Percentiles rank a stretch among this genome's conserved stretches.
Evolutionary conservation across 2,113 vertebrate species (phyloP).

Genomic region (Lanius collurio): DNA sequence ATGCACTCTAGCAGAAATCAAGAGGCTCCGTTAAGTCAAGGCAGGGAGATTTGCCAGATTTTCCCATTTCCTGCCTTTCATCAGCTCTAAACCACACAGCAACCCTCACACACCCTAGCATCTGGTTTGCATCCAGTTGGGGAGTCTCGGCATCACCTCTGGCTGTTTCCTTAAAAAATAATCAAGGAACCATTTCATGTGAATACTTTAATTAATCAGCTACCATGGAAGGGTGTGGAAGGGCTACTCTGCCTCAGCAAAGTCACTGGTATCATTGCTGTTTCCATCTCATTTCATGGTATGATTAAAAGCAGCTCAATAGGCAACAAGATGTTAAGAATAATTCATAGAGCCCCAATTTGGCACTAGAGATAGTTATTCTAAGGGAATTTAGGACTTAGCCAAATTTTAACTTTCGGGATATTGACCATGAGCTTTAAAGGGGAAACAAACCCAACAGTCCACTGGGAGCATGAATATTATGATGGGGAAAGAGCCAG

Average conservation of each 20-base stretch:
- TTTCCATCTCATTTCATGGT: not conserved
- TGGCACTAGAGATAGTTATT: not conserved
- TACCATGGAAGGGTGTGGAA: conserved; percentile 39
- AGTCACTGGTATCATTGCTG: not conserved
- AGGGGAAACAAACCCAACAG: not conserved
- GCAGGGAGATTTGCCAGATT: conserved; percentile 64
- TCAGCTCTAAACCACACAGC: conserved; percentile 63
- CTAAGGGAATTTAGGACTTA: not conserved
- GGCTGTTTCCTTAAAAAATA: conserved; percentile 66
- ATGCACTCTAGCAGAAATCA: conserved; percentile 57
- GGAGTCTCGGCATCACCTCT: conserved; percentile 14
- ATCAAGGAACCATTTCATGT: conserved; percentile 41
- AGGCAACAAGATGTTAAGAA: not conserved
- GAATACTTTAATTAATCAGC: conserved; percentile 75
- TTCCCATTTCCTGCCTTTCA: conserved; percentile 74
- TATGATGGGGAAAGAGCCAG: accelerated
- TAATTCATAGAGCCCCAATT: not conserved
- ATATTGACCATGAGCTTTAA: not conserved
- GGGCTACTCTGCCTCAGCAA: not conserved
- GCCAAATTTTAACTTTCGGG: not conserved
- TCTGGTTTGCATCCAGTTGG: conserved; percentile 74
- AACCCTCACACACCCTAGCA: conserved; percentile 27
- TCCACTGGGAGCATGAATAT: not conserved
- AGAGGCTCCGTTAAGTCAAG: conserved; percentile 66
- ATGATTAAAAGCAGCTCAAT: not conserved